Evolutionary conservation across 2,888 invertebrate species (phyloP), one percentile per base, ranked within the genome.

Genomic region (Acanthosoma haemorrhoidale): DNA sequence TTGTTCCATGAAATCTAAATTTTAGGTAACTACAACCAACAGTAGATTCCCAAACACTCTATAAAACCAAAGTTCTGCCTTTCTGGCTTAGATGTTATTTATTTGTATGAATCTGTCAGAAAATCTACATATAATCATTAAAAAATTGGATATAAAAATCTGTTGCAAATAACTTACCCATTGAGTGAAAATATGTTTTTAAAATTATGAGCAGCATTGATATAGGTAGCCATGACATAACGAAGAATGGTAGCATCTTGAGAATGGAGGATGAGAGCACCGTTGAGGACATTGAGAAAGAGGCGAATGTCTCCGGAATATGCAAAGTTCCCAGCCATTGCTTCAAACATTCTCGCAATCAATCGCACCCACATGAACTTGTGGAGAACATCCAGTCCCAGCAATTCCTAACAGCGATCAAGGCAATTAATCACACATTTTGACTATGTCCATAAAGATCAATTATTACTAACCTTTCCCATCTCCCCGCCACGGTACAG

Each of bases 331-430:
- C 95, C 95, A 1, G 95, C 94, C 96, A 97, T 97, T 0, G 95
- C 95, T 81, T 94, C 94, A 78, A 97, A 97, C 95, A 98, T 95
- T 60, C 95, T 87, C 0, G 94, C 92, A 77, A 97, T 95, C 36
- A 98, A 82, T 74, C 96, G 90, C 2, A 96, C 94, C 99, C 99
- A 99, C 88, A 96, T 95, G 78, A 96, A 96, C 81, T 99, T 99
- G 80, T 99, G 99, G 73, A 98, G 83, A 0, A 97, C 94, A 79
- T 99, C 99, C 75, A 99, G 81, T 1, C 96, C 94, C 60, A 94
- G 85, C 36, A 97, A 82, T 76, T 94, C 93, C 86, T 89, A 77
- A 75, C 78, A 74, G 70, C 70, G 68, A 39, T 9, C 36, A 36
- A 43, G 13, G 18, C n/a, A 38, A 18, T 63, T 4, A 60, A 21